Conservation (phyloP, 2,113 vertebrate genomes). For the Alligator mississippiensis region DNA sequence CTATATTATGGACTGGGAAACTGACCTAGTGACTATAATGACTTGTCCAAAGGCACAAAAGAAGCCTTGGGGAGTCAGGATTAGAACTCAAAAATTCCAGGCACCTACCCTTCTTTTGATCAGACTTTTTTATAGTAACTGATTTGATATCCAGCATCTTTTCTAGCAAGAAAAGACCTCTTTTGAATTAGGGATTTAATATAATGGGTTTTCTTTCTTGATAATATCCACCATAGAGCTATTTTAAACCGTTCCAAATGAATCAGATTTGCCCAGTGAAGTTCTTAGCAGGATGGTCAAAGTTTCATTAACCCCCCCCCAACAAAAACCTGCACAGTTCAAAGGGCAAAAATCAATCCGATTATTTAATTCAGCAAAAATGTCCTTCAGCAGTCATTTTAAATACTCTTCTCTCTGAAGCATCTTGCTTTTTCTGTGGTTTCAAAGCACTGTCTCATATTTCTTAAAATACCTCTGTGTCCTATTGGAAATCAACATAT, state of each 20-base stretch:
- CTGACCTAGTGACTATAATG: not conserved
- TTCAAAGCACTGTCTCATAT: not conserved
- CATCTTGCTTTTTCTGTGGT: not conserved
- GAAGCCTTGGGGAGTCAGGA: not conserved
- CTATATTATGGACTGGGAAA: not conserved
- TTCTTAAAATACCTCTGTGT: not conserved
- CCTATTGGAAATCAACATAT: not conserved
- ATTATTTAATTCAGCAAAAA: not conserved
- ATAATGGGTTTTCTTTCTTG: not conserved
- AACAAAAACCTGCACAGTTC: not conserved
- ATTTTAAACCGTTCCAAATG: not conserved
- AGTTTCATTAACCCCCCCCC: accelerated
- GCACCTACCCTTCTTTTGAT: not conserved
- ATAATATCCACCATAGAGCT: not conserved
- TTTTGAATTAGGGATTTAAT: not conserved
- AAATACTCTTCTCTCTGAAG: not conserved
- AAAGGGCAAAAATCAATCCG: not conserved
- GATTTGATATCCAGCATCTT: not conserved
- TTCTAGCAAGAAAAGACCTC: not conserved
- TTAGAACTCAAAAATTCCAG: not conserved
- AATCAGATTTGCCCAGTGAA: not conserved
- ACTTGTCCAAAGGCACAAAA: not conserved
- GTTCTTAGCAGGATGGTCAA: not conserved
- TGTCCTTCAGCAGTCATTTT: not conserved
- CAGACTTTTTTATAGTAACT: not conserved